A percentile compares a stretch with the other conserved stretches of the same genome.
These are phyloP conservation scores for Propithecus perrieri DNA, from an alignment of 2,797 vertebrate species.

Conservation along the genomic window DNA sequence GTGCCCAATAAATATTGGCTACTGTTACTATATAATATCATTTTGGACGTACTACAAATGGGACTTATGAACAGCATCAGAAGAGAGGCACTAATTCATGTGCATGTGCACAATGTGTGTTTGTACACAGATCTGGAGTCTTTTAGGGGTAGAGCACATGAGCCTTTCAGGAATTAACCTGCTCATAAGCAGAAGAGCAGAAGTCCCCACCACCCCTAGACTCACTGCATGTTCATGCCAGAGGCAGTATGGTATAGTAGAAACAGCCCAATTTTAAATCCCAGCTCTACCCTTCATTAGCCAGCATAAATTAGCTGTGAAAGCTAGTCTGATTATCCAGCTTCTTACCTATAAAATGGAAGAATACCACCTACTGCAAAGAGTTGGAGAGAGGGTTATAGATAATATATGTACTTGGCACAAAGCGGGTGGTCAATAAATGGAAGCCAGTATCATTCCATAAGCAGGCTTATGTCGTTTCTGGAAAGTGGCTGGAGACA, in stretches of 20 bases:
- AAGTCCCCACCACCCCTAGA: background rate
- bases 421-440: background rate
- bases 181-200: background rate
- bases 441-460: background rate
- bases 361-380: background rate
- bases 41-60: background rate
- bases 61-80: background rate
- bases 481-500: background rate
- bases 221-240: background rate
- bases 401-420: background rate
- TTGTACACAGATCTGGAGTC: too few species aligned
- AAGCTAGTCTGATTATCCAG: constrained; percentile 6
- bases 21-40: background rate
- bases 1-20: background rate
- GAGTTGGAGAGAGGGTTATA: background rate
- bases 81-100: too few species aligned
- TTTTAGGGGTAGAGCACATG: too few species aligned
- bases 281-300: constrained; percentile 7
- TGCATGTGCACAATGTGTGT: too few species aligned
- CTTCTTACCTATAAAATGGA: background rate
- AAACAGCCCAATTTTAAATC: background rate
- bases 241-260: background rate
- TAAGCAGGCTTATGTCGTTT: background rate
- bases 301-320: background rate
- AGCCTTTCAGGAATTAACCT: constrained; percentile 15